phyloP scores from a whole-genome alignment of 2,113 vertebrate genomes.

The Dicaeum eximium region DNA sequence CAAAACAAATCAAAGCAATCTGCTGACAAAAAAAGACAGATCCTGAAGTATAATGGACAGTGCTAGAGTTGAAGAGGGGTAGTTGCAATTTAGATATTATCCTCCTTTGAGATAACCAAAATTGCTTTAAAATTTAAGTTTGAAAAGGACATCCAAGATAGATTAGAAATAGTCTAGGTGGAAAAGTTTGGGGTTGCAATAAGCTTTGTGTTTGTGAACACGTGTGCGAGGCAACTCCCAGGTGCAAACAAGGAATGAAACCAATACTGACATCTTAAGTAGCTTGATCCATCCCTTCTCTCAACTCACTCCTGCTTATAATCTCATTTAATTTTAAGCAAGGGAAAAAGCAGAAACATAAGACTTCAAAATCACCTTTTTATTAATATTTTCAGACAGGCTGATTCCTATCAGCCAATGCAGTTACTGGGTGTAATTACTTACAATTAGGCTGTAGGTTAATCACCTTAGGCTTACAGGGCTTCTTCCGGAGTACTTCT shows the following conservation, averaged over 20 bases:
- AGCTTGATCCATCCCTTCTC: neutral
- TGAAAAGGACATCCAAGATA: neutral
- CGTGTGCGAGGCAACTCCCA: neutral
- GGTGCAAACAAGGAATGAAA: neutral
- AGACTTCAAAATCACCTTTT: neutral
- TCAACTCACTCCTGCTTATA: neutral
- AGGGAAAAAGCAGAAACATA: neutral
- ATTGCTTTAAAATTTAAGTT: neutral
- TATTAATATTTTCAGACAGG: neutral
- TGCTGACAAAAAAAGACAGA: neutral
- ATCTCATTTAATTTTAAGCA: neutral
- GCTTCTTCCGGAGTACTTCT: neutral
- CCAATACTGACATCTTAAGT: neutral
- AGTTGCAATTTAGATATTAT: neutral
- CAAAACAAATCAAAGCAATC: neutral
- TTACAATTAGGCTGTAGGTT: neutral
- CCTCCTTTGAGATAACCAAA: neutral
- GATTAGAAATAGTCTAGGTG: neutral
- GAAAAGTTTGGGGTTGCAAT: neutral
- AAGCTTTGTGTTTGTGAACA: neutral
- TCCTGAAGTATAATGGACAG: neutral
- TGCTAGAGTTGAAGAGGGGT: neutral
- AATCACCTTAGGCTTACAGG: neutral
- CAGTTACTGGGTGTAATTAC: neutral
- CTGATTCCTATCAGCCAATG: neutral